Percentiles rank a stretch among this genome's conserved stretches.
phyloP scores from a whole-genome alignment of 2,113 vertebrate genomes.

The Brachionichthys hirsutus region DNA sequence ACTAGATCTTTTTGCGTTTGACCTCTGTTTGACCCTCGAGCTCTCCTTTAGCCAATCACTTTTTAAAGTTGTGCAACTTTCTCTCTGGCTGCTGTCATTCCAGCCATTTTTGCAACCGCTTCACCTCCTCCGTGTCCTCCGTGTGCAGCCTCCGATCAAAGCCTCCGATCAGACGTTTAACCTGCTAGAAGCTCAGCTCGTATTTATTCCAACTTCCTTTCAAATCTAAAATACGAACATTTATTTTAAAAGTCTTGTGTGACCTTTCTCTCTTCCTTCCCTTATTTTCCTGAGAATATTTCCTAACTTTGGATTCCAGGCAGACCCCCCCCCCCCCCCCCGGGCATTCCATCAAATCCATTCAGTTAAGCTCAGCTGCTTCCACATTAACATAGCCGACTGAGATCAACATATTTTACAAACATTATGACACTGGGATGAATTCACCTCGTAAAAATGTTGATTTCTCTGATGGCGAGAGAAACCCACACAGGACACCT shows the following conservation, averaged over 20 bases:
- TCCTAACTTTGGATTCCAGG: slow-evolving; percentile 30
- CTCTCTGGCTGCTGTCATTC: no score
- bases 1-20: no score
- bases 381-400: slow-evolving; percentile 55
- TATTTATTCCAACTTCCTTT: no score
- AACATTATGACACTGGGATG: slow-evolving; percentile 48
- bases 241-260: not conserved
- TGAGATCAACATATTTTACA: slow-evolving; percentile 62
- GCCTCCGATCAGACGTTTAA: no score
- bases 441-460: slow-evolving; percentile 59
- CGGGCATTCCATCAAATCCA: slow-evolving; percentile 58
- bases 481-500: slow-evolving; percentile 37
- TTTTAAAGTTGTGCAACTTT: no score
- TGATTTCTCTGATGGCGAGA: slow-evolving; percentile 63
- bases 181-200: no score
- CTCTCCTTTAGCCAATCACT: no score
- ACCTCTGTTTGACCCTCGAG: no score
- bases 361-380: slow-evolving; percentile 57
- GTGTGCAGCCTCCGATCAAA: no score
- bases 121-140: no score
- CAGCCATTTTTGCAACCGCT: no score
- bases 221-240: no score
- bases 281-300: slow-evolving; percentile 46
- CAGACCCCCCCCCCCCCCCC: slow-evolving; percentile 33
- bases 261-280: not conserved